Conservation (phyloP, 2,797 vertebrate genomes). For the Malacoraja senta region DNA sequence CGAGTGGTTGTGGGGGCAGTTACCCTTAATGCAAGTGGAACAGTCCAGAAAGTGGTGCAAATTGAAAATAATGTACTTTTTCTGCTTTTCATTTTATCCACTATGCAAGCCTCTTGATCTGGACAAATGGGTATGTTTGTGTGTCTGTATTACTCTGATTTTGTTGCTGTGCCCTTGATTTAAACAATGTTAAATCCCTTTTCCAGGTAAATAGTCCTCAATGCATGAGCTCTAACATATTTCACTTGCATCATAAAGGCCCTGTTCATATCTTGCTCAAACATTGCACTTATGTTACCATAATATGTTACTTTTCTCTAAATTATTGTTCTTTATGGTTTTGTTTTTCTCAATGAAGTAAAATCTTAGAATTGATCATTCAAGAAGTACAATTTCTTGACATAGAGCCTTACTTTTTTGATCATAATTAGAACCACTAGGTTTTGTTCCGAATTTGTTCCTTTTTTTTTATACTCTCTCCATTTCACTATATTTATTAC, state of each 20-base stretch:
- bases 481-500: not conserved
- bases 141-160: slow-evolving; percentile 29
- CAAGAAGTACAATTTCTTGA: not conserved
- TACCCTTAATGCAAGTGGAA: not conserved
- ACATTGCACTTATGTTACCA: slow-evolving; percentile 7
- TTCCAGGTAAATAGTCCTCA: slow-evolving; percentile 12
- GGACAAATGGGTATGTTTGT: slow-evolving; percentile 64
- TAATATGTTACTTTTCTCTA: not conserved
- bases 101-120: slow-evolving; percentile 57
- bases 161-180: slow-evolving; percentile 28
- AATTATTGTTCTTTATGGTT: not conserved
- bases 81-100: slow-evolving; percentile 45
- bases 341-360: not conserved
- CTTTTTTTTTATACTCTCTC: not conserved
- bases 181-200: slow-evolving; percentile 25
- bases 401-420: not conserved
- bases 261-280: slow-evolving; percentile 28
- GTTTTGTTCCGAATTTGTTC: not conserved
- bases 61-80: slow-evolving; percentile 38
- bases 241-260: slow-evolving; percentile 24
- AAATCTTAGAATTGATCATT: not conserved
- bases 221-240: slow-evolving; percentile 35
- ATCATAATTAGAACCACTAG: not conserved
- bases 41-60: not conserved
- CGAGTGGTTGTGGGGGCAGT: no score